Conservation (phyloP, 1,140 invertebrate genomes). For the Holotrichia oblita region DNA sequence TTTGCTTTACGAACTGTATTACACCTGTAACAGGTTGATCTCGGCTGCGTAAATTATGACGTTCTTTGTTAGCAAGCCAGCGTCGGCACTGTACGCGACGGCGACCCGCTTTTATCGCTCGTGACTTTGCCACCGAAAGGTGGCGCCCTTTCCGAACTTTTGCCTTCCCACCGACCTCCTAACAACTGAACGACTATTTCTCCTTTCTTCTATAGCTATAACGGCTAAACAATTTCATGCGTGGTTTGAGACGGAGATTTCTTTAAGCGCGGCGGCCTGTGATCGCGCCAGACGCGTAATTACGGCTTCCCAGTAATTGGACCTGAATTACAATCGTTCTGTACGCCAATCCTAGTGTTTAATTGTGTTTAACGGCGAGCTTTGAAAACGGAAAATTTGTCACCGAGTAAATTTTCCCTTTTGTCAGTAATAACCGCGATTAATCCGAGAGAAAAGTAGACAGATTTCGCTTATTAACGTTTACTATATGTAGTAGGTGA, state of each 20-base stretch:
- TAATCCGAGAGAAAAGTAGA: too few species aligned
- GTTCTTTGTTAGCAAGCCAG: background rate
- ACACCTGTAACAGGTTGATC: slow-evolving; percentile 19
- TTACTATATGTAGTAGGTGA: too few species aligned
- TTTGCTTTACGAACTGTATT: slow-evolving; percentile 17
- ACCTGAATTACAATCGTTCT: background rate
- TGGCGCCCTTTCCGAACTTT: slow-evolving; percentile 7
- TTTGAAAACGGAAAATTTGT: slow-evolving; percentile 2
- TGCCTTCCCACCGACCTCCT: background rate
- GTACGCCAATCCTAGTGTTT: slow-evolving; percentile 8
- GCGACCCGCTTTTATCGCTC: background rate
- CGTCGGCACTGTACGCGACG: background rate
- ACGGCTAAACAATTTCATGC: background rate
- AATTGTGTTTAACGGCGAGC: slow-evolving; percentile 4
- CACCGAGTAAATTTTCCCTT: background rate
- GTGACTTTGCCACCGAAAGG: background rate
- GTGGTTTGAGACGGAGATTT: slow-evolving; percentile 11
- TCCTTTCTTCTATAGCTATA: background rate
- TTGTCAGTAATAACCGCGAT: too few species aligned
- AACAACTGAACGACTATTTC: background rate
- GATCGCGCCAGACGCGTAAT: background rate
- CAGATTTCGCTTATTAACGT: too few species aligned
- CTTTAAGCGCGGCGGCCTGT: background rate
- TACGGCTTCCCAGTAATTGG: background rate
- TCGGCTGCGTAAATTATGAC: slow-evolving; percentile 7